Base-by-base conservation (phyloP, 2,113 vertebrate genomes). In the Cyanoliseus patagonus region DNA sequence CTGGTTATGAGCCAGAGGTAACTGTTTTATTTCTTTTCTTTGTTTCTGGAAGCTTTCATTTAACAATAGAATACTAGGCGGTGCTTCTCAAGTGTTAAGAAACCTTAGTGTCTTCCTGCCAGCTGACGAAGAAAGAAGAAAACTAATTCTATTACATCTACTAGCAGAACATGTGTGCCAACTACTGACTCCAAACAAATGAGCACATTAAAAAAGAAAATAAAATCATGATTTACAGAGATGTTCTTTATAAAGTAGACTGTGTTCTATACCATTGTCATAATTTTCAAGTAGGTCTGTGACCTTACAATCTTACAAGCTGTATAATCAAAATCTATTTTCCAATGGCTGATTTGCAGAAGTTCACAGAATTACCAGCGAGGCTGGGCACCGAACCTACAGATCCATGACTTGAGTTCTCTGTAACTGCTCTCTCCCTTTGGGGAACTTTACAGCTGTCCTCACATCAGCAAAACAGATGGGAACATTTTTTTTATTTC, bases 381-480 rank as follows among this genome's bases (percentile, higher is more conserved):
- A 72, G 62, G 61, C 47, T 79, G 66, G 57, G 78, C 69, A 52
- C 19, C 1, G 1, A 89, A 79, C 46, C 55, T 61, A 37, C 75
- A 91, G 67, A 35, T 52, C 66, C 31, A 2, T 13, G 52, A 27
- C 23, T 76, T 52, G 16, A 31, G 39, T 20, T 53, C 77, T 57
- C 66, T 57, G 39, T 64, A 46, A 52, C 81, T 39, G 55, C 57
- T 35, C 42, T 27, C 23, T 37, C 52, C 52, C 73, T 49, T 3
- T 35, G 57, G 81, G 66, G 70, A 69, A 16, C 84, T 74, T 64
- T 59, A 83, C 82, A 94, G 92, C 47, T 95, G 84, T 83, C 79
- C 46, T 68, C 78, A 62, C 84, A 73, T 49, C 87, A 90, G 67
- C 85, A 69, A 94, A 95, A 57, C 94, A 95, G 91, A 92, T 85